Evolutionary conservation across 2,113 vertebrate genomes (phyloP).

Genomic region (Heliornis fulica): DNA sequence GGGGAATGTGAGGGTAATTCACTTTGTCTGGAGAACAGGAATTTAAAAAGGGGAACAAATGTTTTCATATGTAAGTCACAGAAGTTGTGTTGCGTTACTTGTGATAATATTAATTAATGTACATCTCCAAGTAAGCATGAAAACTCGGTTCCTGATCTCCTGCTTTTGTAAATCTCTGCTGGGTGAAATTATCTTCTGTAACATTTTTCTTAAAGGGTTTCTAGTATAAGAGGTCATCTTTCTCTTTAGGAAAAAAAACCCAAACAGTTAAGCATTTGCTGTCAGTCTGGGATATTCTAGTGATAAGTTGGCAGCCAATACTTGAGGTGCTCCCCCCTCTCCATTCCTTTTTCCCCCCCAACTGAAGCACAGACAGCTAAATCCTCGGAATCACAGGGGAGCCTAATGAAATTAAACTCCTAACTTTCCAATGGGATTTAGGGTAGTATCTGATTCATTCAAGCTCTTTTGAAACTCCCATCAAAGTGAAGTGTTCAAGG

Average conservation of each 20-base stretch:
- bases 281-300: neutral
- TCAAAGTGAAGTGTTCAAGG: slow-evolving; percentile 46
- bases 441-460: neutral
- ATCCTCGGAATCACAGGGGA: neutral
- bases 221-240: neutral
- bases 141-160: neutral
- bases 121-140: neutral
- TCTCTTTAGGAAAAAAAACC: neutral
- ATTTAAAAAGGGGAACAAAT: neutral
- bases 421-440: neutral
- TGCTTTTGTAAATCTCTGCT: neutral
- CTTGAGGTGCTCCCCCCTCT: accelerated
- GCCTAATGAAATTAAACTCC: neutral
- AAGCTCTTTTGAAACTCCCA: slow-evolving; percentile 37
- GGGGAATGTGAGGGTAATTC: neutral
- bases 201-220: neutral
- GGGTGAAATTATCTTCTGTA: neutral
- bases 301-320: neutral
- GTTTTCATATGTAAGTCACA: neutral
- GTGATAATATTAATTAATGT: neutral
- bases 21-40: neutral
- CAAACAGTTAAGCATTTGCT: neutral
- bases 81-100: neutral
- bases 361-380: neutral
- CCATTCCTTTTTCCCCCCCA: neutral